Evolutionary conservation across 2,888 invertebrate species (phyloP), one percentile per base, ranked within the genome.

Genomic region (Drosophila histrio): DNA sequence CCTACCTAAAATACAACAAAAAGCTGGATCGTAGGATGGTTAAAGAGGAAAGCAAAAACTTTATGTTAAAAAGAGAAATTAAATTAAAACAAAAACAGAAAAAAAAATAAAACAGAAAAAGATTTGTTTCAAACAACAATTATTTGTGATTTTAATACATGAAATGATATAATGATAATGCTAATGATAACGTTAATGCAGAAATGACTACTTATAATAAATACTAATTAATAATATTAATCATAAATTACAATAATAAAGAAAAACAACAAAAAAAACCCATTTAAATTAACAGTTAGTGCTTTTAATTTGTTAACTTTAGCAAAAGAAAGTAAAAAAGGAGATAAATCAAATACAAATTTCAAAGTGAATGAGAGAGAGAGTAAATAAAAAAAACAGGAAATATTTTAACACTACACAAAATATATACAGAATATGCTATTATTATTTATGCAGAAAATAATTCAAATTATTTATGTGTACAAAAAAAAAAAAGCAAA

Each of bases 21-120:
- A 21, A 24, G 26, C 59, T 15, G n/a, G 28, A 49, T 15, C 15
- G 34, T 3, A 13, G 13, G n/a, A 30, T 11, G 5, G 7, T 22
- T n/a, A 38, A 50, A 13, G n/a, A 15, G 24, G 2, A 36, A 50
- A 36, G 19, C 47, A 26, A 50, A 26, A 52, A 38, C 19, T 38
- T 52, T 38, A 38, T 53, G 30, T 56, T 60, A 46, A 52, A 60
- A 28, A 44, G n/a, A 32, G 26, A 30, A 39, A 30, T 26, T 19
- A 21, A 41, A 54, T 46, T 39, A 52, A 52, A 44, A 72, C n/a
- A 4, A 52, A 22, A 44, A 41, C n/a, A 36, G 15, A 39, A 38
- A 11, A 39, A 17, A 26, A 11, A 38, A 15, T 92, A 98, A 99
- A 94, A 99, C 98, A 93, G 91, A 56, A 70, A 73, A 70, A 59